A percentile compares a stretch with the other conserved stretches of the same genome.
These are phyloP conservation scores for Protobothrops flavoviridis DNA, from an alignment of 2,113 vertebrate genomes.

Conservation along the genomic window DNA sequence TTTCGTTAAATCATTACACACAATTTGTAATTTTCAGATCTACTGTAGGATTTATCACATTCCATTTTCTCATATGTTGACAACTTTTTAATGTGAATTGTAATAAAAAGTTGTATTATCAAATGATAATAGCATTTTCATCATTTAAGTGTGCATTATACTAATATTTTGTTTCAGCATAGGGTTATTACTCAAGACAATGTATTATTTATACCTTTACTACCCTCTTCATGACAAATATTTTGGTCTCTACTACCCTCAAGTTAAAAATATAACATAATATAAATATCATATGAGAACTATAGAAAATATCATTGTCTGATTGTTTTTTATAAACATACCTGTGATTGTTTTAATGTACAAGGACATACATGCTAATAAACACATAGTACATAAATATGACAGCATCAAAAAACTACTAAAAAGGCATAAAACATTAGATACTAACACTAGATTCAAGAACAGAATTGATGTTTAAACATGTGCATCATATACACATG, in stretches of 20 bases:
- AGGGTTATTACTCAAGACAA: not conserved
- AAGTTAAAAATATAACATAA: not conserved
- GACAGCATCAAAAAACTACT: not conserved
- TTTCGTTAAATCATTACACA: constrained; percentile 16
- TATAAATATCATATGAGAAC: not conserved
- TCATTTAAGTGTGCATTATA: not conserved
- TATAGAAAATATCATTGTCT: not conserved
- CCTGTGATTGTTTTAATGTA: not conserved
- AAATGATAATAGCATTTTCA: not conserved
- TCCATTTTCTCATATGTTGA: not conserved
- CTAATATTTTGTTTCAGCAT: not conserved
- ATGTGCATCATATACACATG: not conserved
- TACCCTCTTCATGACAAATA: not conserved
- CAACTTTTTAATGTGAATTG: not conserved
- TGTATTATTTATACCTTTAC: not conserved
- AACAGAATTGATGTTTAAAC: not conserved
- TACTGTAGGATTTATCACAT: not conserved
- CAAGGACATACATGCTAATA: not conserved
- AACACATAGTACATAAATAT: not conserved
- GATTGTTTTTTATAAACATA: not conserved
- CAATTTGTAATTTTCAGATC: not conserved
- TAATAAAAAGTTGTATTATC: not conserved
- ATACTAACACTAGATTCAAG: not conserved
- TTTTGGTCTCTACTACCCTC: not conserved
- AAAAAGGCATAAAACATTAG: not conserved